Percentiles rank a stretch among this genome's conserved stretches.
phyloP scores from a whole-genome alignment of 2,113 vertebrate genomes.

The Actenoides hombroni region DNA sequence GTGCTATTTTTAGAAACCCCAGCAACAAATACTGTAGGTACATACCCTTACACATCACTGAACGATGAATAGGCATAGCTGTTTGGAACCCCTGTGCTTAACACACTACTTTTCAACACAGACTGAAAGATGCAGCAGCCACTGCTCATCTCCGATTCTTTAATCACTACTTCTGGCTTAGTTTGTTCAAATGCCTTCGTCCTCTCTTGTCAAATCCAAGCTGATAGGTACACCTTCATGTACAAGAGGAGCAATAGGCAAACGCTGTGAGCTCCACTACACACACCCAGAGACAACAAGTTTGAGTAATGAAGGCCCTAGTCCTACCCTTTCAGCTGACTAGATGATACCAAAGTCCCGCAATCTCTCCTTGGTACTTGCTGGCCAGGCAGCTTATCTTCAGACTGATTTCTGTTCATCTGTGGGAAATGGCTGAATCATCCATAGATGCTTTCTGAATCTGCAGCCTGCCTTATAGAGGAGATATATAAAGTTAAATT shows the following conservation, averaged over 20 bases:
- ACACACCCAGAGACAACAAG: background rate
- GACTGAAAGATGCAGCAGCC: background rate
- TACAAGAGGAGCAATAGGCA: background rate
- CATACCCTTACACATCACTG: background rate
- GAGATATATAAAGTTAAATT: rapidly evolving
- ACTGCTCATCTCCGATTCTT: background rate
- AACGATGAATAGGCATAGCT: background rate
- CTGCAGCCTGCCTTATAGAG: background rate
- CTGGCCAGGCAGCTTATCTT: background rate
- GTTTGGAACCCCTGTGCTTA: background rate
- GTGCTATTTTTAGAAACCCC: conserved; percentile 1
- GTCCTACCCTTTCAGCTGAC: background rate
- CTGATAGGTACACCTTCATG: background rate
- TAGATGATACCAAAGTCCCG: background rate
- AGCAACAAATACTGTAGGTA: background rate
- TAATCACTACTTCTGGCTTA: background rate
- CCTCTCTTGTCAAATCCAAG: background rate
- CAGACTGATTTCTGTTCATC: background rate
- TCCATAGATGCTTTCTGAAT: background rate
- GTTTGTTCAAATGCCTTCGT: background rate
- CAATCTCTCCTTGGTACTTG: background rate
- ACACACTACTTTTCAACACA: background rate
- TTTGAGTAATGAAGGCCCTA: background rate
- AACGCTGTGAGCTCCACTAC: background rate
- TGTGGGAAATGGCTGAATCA: rapidly evolving